Evolutionary conservation across 2,888 invertebrate genomes (phyloP).

Genomic region (Aporophyla lueneburgensis): DNA sequence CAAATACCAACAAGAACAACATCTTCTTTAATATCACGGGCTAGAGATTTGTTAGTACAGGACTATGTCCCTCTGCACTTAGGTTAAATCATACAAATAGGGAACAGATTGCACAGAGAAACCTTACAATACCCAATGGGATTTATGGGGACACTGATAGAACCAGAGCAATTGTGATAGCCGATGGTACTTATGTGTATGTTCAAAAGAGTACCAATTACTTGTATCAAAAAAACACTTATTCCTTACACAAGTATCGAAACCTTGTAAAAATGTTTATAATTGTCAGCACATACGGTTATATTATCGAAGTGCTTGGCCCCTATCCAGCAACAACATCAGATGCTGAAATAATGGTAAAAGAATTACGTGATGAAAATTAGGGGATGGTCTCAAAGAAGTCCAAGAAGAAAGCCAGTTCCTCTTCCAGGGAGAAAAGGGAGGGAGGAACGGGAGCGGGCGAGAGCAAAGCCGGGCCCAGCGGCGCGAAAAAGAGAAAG

Average conservation of each 20-base stretch:
- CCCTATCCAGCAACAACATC: slow-evolving; percentile 21
- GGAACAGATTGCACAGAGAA: neutral
- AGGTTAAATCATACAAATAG: neutral
- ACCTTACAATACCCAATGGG: neutral
- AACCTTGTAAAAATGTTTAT: neutral
- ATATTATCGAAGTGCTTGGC: slow-evolving; percentile 3
- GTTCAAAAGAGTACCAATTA: neutral
- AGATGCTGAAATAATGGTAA: slow-evolving; percentile 10
- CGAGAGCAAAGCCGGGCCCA: too few relatives aligned
- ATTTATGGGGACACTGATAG: slow-evolving; percentile 2
- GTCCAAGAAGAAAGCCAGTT: too few relatives aligned
- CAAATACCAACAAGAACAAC: slow-evolving; percentile 2
- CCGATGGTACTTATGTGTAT: slow-evolving; percentile 5
- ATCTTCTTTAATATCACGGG: slow-evolving; percentile 7
- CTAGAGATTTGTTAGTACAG: slow-evolving; percentile 2
- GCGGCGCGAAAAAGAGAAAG: too few relatives aligned
- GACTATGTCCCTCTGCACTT: slow-evolving; percentile 4
- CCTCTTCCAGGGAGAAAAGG: too few relatives aligned
- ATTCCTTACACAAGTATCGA: too few relatives aligned
- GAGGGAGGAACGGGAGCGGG: too few relatives aligned
- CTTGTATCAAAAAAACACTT: too few relatives aligned
- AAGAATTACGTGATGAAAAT: slow-evolving; percentile 6
- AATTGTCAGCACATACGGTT: neutral
- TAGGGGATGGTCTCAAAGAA: too few relatives aligned
- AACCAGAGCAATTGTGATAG: slow-evolving; percentile 11